phyloP scores from a whole-genome alignment of 2,113 vertebrate species.

The Hippoglossus stenolepis region DNA sequence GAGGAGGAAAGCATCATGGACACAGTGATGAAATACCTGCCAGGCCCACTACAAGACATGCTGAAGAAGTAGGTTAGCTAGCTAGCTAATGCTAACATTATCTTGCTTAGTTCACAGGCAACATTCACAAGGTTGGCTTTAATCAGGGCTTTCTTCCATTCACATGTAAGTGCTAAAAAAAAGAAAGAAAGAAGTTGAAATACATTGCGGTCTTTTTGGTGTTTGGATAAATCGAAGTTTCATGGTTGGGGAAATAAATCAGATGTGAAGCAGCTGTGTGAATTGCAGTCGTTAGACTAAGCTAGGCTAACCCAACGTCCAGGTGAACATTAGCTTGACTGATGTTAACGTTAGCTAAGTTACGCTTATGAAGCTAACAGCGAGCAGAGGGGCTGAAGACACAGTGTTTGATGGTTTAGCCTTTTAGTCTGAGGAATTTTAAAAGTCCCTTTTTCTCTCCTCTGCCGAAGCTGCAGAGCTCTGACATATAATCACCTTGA shows the following conservation, averaged over 20 bases:
- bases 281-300: constrained; percentile 39
- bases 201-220: not conserved
- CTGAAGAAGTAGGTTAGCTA: constrained; percentile 92
- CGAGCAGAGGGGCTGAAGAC: constrained; percentile 49
- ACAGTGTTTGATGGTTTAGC: constrained; percentile 46
- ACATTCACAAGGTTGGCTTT: constrained; percentile 60
- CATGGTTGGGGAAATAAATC: constrained; percentile 15
- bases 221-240: constrained; percentile 30
- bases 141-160: constrained; percentile 19
- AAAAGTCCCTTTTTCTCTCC: constrained; percentile 41
- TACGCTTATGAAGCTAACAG: constrained; percentile 44
- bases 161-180: not conserved
- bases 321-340: constrained; percentile 44
- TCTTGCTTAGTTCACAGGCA: constrained; percentile 54
- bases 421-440: constrained; percentile 67
- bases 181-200: constrained; percentile 4
- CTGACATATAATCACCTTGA: constrained; percentile 48
- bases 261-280: constrained; percentile 48
- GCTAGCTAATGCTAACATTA: constrained; percentile 46
- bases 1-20: constrained; percentile 99
- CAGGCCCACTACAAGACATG: constrained; percentile 97
- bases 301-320: constrained; percentile 22
- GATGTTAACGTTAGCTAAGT: constrained; percentile 37
- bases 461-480: constrained; percentile 51
- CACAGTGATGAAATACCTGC: constrained; percentile 98